These are phyloP conservation scores for Bombus terrestris DNA, from an alignment of 1,140 invertebrate genomes.

Conservation along the genomic window DNA sequence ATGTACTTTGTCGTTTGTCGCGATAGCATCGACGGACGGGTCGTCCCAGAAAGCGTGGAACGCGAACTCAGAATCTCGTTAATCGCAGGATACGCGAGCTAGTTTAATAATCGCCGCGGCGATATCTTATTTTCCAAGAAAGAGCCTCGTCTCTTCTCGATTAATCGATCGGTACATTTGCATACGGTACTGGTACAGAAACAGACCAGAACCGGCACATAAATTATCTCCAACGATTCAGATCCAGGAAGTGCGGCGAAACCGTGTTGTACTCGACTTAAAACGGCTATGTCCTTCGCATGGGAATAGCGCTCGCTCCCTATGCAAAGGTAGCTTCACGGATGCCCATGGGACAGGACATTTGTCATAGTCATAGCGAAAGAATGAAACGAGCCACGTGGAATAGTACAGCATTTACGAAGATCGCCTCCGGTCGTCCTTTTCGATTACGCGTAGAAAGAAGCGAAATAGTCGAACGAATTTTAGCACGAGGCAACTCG, in stretches of 20 bases:
- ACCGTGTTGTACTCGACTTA: constrained; percentile 7
- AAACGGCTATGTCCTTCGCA: constrained; percentile 55
- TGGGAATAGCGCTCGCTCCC: constrained; percentile 46
- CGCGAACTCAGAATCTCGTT: constrained; percentile 17
- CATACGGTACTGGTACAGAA: constrained; percentile 7
- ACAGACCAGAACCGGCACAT: neutral
- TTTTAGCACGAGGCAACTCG: neutral
- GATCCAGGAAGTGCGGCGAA: constrained; percentile 46
- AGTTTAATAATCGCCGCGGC: neutral
- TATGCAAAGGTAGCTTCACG: constrained; percentile 28
- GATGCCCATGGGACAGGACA: constrained; percentile 47
- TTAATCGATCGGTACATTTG: constrained; percentile 38
- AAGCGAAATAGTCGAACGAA: neutral
- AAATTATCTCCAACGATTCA: constrained; percentile 36
- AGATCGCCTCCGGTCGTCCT: neutral
- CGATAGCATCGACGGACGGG: constrained; percentile 31
- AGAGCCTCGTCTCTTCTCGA: neutral
- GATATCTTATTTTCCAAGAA: constrained; percentile 7
- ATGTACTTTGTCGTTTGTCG: neutral
- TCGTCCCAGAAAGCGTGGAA: neutral
- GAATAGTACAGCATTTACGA: constrained; percentile 21
- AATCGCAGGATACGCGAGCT: constrained; percentile 11
- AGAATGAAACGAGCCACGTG: constrained; percentile 45
- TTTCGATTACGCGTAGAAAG: neutral
- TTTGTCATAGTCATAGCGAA: constrained; percentile 60